Percentiles rank a stretch among this genome's conserved stretches.
These are phyloP conservation scores for Rhamphomyia laevipes DNA, from an alignment of 2,888 invertebrate species.

Conservation along the genomic window DNA sequence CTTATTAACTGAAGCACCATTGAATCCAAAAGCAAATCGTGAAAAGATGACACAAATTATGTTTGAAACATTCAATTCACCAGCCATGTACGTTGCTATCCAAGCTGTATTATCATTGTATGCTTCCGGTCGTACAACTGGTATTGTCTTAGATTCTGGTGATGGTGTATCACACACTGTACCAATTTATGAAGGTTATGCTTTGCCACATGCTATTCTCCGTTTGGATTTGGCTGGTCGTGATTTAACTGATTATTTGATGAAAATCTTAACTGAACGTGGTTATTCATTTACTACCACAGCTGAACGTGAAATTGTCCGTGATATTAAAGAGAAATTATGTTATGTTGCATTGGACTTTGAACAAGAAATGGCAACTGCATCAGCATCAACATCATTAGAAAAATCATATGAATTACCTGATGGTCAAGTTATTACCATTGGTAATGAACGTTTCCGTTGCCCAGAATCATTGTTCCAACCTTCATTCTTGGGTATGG, in stretches of 20 bases:
- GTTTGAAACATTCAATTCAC: slow-evolving; percentile 89
- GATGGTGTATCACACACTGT: slow-evolving; percentile 95
- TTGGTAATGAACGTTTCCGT: slow-evolving; percentile 89
- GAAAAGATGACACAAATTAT: slow-evolving; percentile 91
- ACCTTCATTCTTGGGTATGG: slow-evolving; percentile 74
- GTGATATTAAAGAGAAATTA: slow-evolving; percentile 90
- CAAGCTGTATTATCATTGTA: slow-evolving; percentile 87
- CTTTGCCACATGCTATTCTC: slow-evolving; percentile 84
- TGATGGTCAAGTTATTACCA: slow-evolving; percentile 86
- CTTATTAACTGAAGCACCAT: slow-evolving; percentile 74
- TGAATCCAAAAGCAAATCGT: slow-evolving; percentile 81
- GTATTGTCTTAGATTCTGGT: slow-evolving; percentile 90
- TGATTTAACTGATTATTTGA: slow-evolving; percentile 85
- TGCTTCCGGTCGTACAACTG: slow-evolving; percentile 93
- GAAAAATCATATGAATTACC: slow-evolving; percentile 94
- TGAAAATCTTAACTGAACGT: slow-evolving; percentile 88
- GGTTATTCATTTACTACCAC: slow-evolving; percentile 88
- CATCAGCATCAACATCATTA: slow-evolving; percentile 79
- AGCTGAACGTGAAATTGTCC: slow-evolving; percentile 87
- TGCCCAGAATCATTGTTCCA: slow-evolving; percentile 91
- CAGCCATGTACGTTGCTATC: slow-evolving; percentile 91
- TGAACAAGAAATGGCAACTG: slow-evolving; percentile 91
- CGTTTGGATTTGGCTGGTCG: slow-evolving; percentile 88
- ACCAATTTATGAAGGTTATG: slow-evolving; percentile 90
- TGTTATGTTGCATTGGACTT: slow-evolving; percentile 87